A percentile compares a stretch with the other conserved stretches of the same genome.
Evolutionary conservation across 2,113 vertebrate species (phyloP).

Genomic region (Muntiacus reevesi): DNA sequence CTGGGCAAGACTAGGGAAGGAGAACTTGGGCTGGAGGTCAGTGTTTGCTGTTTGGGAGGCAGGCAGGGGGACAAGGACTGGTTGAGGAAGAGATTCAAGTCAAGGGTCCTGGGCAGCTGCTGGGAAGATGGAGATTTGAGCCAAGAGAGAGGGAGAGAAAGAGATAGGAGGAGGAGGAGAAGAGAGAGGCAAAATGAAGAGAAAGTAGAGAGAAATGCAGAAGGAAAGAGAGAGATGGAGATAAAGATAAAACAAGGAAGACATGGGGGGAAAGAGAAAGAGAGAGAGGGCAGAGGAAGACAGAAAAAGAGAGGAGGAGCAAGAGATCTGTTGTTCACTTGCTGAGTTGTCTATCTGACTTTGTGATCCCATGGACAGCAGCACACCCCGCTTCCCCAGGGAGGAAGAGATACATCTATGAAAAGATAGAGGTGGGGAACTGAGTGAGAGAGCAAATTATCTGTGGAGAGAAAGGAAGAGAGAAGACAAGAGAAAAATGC

Average conservation of each 20-base stretch:
- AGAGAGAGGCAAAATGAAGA: no score
- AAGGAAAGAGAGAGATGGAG: neutral
- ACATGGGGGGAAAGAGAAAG: no score
- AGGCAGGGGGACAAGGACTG: neutral
- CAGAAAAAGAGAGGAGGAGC: neutral
- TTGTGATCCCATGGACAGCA: neutral
- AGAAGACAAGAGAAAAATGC: neutral
- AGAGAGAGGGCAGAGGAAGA: neutral
- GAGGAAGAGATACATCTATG: neutral
- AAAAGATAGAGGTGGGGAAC: neutral
- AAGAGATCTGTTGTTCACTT: neutral
- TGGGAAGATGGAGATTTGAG: neutral
- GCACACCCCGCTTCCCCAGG: neutral
- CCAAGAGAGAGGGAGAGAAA: neutral
- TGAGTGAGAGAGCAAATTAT: neutral
- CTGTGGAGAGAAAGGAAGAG: neutral
- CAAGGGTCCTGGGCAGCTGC: neutral
- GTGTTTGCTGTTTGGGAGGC: neutral
- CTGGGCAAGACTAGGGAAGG: neutral
- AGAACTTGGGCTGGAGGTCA: neutral
- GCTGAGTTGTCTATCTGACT: neutral
- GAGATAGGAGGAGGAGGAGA: no score
- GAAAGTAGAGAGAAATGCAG: neutral
- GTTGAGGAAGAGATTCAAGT: neutral
- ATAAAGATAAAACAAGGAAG: neutral